phyloP scores from a whole-genome alignment of 2,888 invertebrate genomes.

The Brenthis ino region DNA sequence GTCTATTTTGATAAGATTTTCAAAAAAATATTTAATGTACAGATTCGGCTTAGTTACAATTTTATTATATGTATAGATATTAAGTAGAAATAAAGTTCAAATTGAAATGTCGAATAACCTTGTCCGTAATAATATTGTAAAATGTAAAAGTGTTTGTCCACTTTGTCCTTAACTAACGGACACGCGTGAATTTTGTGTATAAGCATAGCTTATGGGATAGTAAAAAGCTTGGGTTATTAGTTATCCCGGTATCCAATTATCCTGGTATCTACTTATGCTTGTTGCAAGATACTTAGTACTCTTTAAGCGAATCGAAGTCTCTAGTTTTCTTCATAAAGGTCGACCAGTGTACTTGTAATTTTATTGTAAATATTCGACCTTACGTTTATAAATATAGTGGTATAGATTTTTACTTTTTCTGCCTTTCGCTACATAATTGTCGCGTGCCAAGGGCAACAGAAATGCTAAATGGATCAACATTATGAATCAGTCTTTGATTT shows the following conservation, averaged over 20 bases:
- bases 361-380: slow-evolving; percentile 26
- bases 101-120: slow-evolving; percentile 2
- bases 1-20: too few relatives aligned
- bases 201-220: too few relatives aligned
- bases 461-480: slow-evolving; percentile 32
- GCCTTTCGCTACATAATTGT: slow-evolving; percentile 49
- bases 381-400: slow-evolving; percentile 24
- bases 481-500: slow-evolving; percentile 20
- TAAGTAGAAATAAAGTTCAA: slow-evolving; percentile 3
- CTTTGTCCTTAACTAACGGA: too few relatives aligned
- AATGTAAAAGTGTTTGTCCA: too few relatives aligned
- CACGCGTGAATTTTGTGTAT: too few relatives aligned
- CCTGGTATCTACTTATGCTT: too few relatives aligned
- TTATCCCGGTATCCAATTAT: too few relatives aligned
- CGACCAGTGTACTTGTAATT: slow-evolving; percentile 30
- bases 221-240: too few relatives aligned
- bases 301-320: too few relatives aligned
- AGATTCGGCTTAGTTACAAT: too few relatives aligned
- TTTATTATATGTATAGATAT: neutral
- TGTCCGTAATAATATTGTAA: neutral
- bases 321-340: slow-evolving; percentile 38
- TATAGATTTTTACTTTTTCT: slow-evolving; percentile 32
- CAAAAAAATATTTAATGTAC: too few relatives aligned
- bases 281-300: too few relatives aligned
- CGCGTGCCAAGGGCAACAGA: slow-evolving; percentile 47